These are phyloP conservation scores for Alloscopus bannaensis DNA, from an alignment of 2,888 invertebrate genomes.

Conservation along the genomic window DNA sequence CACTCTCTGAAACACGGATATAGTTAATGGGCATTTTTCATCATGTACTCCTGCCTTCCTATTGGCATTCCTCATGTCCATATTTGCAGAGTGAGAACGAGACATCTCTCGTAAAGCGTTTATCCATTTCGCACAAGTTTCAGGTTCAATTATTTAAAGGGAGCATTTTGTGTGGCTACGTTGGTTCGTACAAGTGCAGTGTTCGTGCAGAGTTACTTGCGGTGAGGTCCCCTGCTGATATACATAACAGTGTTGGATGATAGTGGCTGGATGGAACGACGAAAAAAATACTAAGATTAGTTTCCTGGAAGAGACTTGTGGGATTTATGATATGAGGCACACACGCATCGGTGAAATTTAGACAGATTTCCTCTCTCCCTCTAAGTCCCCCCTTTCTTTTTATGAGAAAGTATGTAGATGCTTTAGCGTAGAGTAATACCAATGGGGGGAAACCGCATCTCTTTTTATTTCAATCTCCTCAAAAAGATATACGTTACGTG, in stretches of 20 bases:
- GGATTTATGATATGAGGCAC: constrained; percentile 14
- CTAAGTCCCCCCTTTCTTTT: neutral
- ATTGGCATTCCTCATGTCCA: neutral
- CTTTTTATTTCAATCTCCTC: constrained; percentile 6
- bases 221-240: constrained; percentile 11
- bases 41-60: neutral
- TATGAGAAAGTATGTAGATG: neutral
- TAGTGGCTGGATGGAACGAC: constrained; percentile 3
- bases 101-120: no score
- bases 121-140: neutral
- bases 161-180: neutral
- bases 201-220: neutral
- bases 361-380: neutral
- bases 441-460: neutral
- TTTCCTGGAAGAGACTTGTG: constrained; percentile 7
- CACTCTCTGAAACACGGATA: no score
- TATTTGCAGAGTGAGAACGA: no score
- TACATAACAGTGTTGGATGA: neutral
- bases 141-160: constrained; percentile 3
- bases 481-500: neutral
- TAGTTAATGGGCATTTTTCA: no score
- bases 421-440: neutral
- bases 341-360: constrained; percentile 20
- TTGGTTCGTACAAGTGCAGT: neutral
- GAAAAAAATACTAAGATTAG: constrained; percentile 19